Conservation (phyloP, 1,140 invertebrate species). For the Chionoecetes opilio region DNA sequence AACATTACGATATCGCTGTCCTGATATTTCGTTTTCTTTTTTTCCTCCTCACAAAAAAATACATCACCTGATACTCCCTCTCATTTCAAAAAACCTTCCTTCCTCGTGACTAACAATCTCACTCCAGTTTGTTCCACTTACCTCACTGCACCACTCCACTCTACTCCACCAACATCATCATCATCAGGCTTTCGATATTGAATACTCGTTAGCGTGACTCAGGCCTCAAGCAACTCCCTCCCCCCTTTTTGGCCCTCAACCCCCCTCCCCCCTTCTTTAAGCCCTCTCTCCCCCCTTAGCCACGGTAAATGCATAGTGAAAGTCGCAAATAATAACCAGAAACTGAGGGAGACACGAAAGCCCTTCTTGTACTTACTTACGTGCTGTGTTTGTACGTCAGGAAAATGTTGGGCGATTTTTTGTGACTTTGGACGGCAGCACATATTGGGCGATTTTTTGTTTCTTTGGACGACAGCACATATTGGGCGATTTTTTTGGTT, state of each 20-base stretch:
- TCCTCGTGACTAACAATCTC: background rate
- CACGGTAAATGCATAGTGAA: background rate
- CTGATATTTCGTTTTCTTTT: background rate
- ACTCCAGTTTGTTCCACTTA: background rate
- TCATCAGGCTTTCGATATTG: background rate
- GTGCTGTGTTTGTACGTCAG: background rate
- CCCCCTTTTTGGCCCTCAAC: background rate
- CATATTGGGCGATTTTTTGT: too few species aligned
- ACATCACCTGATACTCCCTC: background rate
- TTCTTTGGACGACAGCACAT: too few species aligned
- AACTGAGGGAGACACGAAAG: background rate
- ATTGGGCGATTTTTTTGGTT: too few species aligned
- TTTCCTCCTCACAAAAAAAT: background rate
- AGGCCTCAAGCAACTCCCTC: background rate
- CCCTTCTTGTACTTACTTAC: background rate
- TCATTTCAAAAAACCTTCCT: background rate
- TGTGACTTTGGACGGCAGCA: too few species aligned
- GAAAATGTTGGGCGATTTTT: too few species aligned
- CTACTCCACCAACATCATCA: too few species aligned
- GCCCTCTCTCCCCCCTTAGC: background rate
- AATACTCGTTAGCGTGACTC: constrained; percentile 19
- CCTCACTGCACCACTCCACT: background rate
- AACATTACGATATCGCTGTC: too few species aligned
- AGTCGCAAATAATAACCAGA: background rate
- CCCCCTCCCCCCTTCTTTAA: background rate